These are phyloP conservation scores for Balearica regulorum DNA, from an alignment of 2,797 vertebrate genomes.

Conservation along the genomic window DNA sequence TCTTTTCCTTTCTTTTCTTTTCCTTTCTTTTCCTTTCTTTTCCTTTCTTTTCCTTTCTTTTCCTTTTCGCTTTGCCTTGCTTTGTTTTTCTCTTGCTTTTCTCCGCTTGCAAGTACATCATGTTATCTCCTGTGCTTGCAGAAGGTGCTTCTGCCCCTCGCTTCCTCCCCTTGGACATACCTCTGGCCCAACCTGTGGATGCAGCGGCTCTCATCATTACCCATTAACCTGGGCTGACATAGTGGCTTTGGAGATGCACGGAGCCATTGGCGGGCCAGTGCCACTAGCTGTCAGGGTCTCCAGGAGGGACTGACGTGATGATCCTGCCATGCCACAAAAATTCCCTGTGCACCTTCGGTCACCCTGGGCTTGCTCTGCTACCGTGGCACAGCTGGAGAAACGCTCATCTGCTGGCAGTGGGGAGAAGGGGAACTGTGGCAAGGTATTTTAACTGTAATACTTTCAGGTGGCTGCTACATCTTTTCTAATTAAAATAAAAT, in stretches of 20 bases:
- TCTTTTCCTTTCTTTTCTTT: too few relatives aligned
- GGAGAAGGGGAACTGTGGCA: not conserved
- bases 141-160: not conserved
- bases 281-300: not conserved
- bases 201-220: not conserved
- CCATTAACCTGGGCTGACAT: rapidly evolving
- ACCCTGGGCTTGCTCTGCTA: not conserved
- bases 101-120: not conserved
- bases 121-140: not conserved
- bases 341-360: not conserved
- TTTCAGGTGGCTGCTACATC: conserved; percentile 64
- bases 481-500: conserved; percentile 77
- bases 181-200: rapidly evolving
- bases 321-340: not conserved
- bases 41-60: too few relatives aligned
- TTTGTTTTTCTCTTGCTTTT: not conserved
- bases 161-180: rapidly evolving
- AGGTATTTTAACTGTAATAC: conserved; percentile 57
- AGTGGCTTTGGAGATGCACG: not conserved
- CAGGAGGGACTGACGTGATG: rapidly evolving
- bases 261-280: not conserved
- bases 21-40: too few relatives aligned
- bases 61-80: too few relatives aligned
- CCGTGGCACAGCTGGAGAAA: rapidly evolving
- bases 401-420: rapidly evolving